Percentiles rank a stretch among this genome's conserved stretches.
phyloP scores from a whole-genome alignment of 2,797 vertebrate species.

The Clarias platycephalus region DNA sequence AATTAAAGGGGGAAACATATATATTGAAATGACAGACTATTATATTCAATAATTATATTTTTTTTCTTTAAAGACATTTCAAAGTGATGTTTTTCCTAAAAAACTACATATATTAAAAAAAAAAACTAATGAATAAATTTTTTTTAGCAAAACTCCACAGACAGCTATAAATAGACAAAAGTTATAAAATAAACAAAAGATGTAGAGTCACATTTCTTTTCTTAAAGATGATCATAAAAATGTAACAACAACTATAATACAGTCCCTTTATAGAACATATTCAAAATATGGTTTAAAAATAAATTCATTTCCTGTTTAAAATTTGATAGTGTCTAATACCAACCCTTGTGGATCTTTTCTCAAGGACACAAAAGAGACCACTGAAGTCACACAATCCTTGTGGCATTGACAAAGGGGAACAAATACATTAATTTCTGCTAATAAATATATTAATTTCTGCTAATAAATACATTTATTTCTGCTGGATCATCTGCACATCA shows the following conservation, averaged over 20 bases:
- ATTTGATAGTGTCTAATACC: not conserved
- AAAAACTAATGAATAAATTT: too few species aligned
- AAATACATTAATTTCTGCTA: too few species aligned
- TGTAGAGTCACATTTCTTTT: not conserved
- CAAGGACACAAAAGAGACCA: not conserved
- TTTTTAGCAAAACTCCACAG: too few species aligned
- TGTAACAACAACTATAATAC: not conserved
- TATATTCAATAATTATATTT: too few species aligned
- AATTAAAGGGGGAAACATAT: not conserved
- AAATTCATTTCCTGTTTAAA: not conserved
- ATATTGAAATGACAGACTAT: too few species aligned
- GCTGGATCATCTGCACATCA: not conserved
- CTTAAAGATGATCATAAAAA: not conserved
- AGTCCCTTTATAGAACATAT: not conserved
- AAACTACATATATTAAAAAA: not conserved
- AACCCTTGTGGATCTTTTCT: not conserved
- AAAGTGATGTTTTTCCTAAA: not conserved
- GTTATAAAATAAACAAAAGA: not conserved
- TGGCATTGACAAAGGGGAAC: not conserved
- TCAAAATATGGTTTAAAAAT: not conserved
- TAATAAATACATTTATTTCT: not conserved
- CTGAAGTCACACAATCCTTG: not conserved
- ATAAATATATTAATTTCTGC: not conserved
- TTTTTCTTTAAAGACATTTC: too few species aligned
- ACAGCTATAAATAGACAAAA: not conserved